Conservation (phyloP, 1,140 invertebrate genomes). For the Neuroterus valhalla region DNA sequence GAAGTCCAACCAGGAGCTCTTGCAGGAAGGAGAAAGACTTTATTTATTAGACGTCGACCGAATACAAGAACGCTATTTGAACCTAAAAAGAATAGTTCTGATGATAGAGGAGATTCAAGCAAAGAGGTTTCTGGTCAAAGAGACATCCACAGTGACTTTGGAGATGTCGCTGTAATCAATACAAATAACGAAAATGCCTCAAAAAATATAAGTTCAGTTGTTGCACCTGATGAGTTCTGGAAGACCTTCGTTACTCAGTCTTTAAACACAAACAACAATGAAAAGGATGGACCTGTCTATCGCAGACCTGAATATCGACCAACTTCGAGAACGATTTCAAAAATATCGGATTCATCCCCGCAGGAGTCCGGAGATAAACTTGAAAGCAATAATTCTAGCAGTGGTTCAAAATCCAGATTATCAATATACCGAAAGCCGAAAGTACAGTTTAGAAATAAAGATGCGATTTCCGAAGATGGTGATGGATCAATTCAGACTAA, state of each 20-base stretch:
- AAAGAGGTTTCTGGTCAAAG: not conserved
- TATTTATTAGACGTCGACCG: conserved; percentile 60
- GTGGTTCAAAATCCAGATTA: not conserved
- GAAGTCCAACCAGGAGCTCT: not conserved
- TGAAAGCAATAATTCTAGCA: conserved; percentile 22
- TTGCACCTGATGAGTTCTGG: conserved; percentile 49
- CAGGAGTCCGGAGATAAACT: conserved; percentile 45
- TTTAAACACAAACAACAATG: conserved; percentile 30
- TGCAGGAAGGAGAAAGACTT: conserved; percentile 55
- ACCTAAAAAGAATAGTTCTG: not conserved
- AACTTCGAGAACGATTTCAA: conserved; percentile 6
- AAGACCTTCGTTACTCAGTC: conserved; percentile 45
- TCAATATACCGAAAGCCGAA: conserved; percentile 56
- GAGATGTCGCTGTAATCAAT: not conserved
- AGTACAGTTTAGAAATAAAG: conserved; percentile 46
- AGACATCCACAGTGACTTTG: not conserved
- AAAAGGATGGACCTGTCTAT: conserved; percentile 21
- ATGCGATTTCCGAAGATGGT: conserved; percentile 37
- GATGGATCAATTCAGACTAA: conserved; percentile 45
- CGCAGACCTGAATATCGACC: conserved; percentile 34
- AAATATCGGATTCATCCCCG: conserved; percentile 36
- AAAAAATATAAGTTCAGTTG: conserved; percentile 6
- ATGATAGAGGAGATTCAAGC: conserved; percentile 18
- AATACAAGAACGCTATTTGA: conserved; percentile 39
- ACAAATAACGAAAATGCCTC: not conserved